Evolutionary conservation across 2,797 vertebrate genomes (phyloP).

Genomic region (Onychomys arenicola): DNA sequence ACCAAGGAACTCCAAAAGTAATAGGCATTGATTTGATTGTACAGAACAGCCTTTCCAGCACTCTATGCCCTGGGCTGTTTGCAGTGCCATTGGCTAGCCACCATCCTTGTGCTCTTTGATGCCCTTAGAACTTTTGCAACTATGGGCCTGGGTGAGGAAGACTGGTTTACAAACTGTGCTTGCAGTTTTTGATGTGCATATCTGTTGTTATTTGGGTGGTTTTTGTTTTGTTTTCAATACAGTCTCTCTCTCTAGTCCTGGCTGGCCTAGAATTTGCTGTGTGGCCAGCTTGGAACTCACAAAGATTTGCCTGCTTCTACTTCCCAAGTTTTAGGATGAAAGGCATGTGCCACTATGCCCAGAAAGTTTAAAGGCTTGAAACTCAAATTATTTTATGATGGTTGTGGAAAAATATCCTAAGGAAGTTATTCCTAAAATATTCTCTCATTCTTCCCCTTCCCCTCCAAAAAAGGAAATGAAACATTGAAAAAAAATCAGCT

Average conservation of each 20-base stretch:
- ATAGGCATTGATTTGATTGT: not conserved
- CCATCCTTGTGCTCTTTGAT: no score
- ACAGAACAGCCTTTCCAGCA: not conserved
- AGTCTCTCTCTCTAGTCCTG: not conserved
- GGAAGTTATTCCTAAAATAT: slow-evolving; percentile 19
- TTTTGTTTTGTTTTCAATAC: not conserved
- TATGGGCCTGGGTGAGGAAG: no score
- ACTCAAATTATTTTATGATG: not conserved
- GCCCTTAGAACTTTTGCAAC: not conserved
- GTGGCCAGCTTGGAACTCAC: not conserved
- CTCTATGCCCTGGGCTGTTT: not conserved
- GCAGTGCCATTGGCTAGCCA: not conserved
- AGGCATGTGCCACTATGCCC: not conserved
- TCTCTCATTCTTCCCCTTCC: not conserved
- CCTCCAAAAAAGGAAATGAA: not conserved
- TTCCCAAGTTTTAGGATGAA: not conserved
- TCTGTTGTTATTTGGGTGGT: not conserved
- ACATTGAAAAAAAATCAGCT: not conserved
- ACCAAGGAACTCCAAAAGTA: not conserved
- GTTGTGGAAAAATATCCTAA: not conserved
- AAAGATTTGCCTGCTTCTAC: not conserved
- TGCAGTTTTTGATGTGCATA: not conserved
- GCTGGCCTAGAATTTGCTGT: not conserved
- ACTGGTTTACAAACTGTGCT: not conserved
- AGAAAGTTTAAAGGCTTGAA: not conserved